Evolutionary conservation across 2,888 invertebrate genomes (phyloP).

Genomic region (Tetrapedia diversipes): DNA sequence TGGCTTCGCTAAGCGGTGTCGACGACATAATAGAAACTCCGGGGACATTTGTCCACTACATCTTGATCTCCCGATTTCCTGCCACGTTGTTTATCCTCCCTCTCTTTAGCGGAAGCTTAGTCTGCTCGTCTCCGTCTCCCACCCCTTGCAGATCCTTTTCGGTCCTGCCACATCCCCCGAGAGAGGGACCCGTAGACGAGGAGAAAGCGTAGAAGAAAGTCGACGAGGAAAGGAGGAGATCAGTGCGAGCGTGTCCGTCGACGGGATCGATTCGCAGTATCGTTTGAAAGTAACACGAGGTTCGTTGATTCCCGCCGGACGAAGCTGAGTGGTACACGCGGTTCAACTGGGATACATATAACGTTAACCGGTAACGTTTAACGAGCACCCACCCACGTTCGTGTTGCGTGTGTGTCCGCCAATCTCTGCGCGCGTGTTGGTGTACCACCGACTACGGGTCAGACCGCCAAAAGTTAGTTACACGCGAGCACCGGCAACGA

Average conservation of each 20-base stretch:
- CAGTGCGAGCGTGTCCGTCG: conserved; percentile 56
- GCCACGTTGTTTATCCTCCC: not conserved
- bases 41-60: no score
- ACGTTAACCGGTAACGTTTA: no score
- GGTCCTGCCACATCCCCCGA: conserved; percentile 30
- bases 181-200: conserved; percentile 30
- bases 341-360: conserved; percentile 1
- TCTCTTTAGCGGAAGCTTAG: not conserved
- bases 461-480: conserved; percentile 39
- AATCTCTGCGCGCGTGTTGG: conserved; percentile 25
- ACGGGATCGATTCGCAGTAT: conserved; percentile 21
- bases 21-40: no score
- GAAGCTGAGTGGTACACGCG: conserved; percentile 31
- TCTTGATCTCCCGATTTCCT: not conserved
- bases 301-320: not conserved
- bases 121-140: conserved; percentile 14
- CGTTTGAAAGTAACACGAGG: conserved; percentile 1
- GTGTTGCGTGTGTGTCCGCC: conserved; percentile 19
- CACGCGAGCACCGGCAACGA: conserved; percentile 1
- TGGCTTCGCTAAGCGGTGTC: not conserved
- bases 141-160: conserved; percentile 21
- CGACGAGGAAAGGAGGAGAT: conserved; percentile 47
- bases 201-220: conserved; percentile 56
- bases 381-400: no score
- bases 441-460: conserved; percentile 3